Percentiles rank a stretch among this genome's conserved stretches.
Conservation (phyloP, 2,888 invertebrate species). For the Cecidostiba fungosa region DNA sequence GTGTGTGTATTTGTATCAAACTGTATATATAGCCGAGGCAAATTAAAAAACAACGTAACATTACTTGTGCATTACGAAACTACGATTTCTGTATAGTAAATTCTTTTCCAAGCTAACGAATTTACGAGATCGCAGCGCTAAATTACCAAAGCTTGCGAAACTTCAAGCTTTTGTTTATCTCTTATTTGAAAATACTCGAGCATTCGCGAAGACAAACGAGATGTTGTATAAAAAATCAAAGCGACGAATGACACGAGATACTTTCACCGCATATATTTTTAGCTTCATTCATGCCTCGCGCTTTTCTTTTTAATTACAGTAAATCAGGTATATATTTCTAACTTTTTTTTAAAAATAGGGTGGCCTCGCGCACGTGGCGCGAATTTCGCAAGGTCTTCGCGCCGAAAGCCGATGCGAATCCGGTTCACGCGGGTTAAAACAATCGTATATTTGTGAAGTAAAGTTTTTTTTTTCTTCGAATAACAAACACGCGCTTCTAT, state of each 20-base stretch:
- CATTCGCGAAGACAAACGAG: not conserved
- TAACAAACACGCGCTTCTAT: slow-evolving; percentile 6
- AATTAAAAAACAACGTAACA: not conserved
- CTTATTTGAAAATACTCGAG: not conserved
- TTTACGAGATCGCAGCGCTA: not conserved
- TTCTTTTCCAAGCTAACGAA: too few species aligned
- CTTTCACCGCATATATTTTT: slow-evolving; percentile 9
- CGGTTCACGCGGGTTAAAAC: slow-evolving; percentile 14
- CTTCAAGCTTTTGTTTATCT: not conserved
- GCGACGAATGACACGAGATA: slow-evolving; percentile 2
- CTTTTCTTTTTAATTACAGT: slow-evolving; percentile 3
- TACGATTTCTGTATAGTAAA: too few species aligned
- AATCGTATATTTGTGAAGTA: not conserved
- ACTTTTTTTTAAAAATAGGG: slow-evolving; percentile 6
- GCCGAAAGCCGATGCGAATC: not conserved
- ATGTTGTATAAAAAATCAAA: not conserved
- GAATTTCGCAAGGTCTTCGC: slow-evolving; percentile 15
- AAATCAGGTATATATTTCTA: not conserved
- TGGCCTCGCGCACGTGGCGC: slow-evolving; percentile 11
- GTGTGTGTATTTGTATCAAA: too few species aligned
- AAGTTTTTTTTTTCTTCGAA: not conserved
- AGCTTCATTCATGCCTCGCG: slow-evolving; percentile 12
- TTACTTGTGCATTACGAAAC: not conserved
- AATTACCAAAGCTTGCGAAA: not conserved
- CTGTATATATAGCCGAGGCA: too few species aligned